phyloP scores from a whole-genome alignment of 2,888 invertebrate genomes.

The Luffia ferchaultella region DNA sequence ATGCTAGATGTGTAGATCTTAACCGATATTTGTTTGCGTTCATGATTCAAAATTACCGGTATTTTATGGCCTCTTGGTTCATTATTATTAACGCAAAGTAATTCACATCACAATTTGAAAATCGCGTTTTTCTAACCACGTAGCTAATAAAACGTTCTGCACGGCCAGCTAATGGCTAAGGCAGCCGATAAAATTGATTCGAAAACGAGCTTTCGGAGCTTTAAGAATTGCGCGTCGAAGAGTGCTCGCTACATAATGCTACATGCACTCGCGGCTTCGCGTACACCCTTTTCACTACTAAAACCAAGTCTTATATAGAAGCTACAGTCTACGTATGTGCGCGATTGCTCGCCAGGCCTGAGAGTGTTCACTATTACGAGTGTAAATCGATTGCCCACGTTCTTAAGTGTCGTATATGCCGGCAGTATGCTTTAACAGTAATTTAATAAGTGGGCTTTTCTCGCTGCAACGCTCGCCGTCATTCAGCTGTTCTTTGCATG shows the following conservation, averaged over 20 bases:
- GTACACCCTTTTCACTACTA: no score
- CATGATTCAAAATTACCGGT: no score
- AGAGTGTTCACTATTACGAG: no score
- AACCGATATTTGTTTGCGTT: no score
- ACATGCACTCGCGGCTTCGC: no score
- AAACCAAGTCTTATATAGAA: no score
- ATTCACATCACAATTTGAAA: not conserved
- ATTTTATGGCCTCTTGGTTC: not conserved
- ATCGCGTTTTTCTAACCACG: not conserved
- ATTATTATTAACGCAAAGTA: not conserved
- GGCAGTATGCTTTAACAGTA: not conserved
- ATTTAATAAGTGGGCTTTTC: slow-evolving; percentile 35
- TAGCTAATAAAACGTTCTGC: not conserved
- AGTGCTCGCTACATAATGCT: no score
- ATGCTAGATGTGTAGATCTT: no score
- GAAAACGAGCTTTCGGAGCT: no score
- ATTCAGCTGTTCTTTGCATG: slow-evolving; percentile 33
- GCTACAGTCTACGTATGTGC: no score
- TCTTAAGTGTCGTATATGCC: not conserved
- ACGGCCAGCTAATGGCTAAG: not conserved
- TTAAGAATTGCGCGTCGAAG: no score
- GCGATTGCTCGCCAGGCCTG: no score
- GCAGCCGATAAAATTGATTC: not conserved
- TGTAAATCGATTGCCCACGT: not conserved
- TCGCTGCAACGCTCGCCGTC: slow-evolving; percentile 54